Conservation (phyloP, 2,888 invertebrate species). For the Ypsolopha scabrella region DNA sequence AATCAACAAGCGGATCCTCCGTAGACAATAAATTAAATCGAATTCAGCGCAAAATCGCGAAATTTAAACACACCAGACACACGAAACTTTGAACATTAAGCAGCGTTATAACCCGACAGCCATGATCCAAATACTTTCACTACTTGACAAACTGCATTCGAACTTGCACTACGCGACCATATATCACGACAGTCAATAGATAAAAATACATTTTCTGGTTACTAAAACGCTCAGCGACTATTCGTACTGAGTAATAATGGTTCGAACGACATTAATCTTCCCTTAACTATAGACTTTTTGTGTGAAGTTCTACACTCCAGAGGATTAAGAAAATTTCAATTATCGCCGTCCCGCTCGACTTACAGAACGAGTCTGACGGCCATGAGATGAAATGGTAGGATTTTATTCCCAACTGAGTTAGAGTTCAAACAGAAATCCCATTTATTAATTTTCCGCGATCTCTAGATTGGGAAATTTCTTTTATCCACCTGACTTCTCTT, state of each 20-base stretch:
- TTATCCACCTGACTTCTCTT: neutral
- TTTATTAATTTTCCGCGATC: conserved; percentile 40
- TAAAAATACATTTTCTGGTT: conserved; percentile 4
- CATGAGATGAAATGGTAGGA: conserved; percentile 5
- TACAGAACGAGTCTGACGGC: too few species aligned
- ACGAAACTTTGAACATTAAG: conserved; percentile 37
- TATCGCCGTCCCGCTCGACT: conserved; percentile 17
- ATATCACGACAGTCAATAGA: conserved; percentile 9
- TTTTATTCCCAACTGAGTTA: conserved; percentile 40
- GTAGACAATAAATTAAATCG: conserved; percentile 3
- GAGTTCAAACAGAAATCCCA: conserved; percentile 40
- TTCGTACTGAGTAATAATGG: conserved; percentile 6
- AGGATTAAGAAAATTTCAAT: conserved; percentile 51
- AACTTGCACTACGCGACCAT: conserved; percentile 5
- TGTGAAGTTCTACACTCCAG: conserved; percentile 8
- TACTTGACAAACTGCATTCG: conserved; percentile 8
- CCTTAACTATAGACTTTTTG: conserved; percentile 2
- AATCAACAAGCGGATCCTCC: neutral
- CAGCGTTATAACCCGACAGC: conserved; percentile 14
- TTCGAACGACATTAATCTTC: conserved; percentile 5
- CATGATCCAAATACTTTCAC: conserved; percentile 8
- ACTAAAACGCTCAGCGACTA: neutral
- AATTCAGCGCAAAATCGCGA: conserved; percentile 3
- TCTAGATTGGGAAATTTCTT: conserved; percentile 17
- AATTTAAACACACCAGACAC: conserved; percentile 9